Conservation (phyloP, 2,888 invertebrate genomes). For the Drosophila percnosoma region DNA sequence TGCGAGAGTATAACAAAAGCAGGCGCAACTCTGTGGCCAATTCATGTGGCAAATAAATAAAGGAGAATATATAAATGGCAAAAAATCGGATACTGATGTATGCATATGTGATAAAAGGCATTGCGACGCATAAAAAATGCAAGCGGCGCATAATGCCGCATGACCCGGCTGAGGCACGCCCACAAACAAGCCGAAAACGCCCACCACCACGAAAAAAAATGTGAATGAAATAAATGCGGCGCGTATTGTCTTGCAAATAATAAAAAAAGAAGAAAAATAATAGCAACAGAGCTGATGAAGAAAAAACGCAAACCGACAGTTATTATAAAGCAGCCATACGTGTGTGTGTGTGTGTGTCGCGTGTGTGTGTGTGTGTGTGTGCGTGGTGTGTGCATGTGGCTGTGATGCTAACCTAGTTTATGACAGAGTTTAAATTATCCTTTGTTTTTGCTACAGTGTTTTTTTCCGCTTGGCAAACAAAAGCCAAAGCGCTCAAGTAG, state of each 20-base stretch:
- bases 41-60: constrained; percentile 60
- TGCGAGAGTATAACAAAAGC: constrained; percentile 33
- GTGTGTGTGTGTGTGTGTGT: constrained; percentile 5
- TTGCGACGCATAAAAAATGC: constrained; percentile 71
- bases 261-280: constrained; percentile 37
- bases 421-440: constrained; percentile 79
- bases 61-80: constrained; percentile 35
- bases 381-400: constrained; percentile 38
- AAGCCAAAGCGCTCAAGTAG: constrained; percentile 62
- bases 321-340: constrained; percentile 67
- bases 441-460: constrained; percentile 73
- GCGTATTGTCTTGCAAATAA: constrained; percentile 52
- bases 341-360: constrained; percentile 8
- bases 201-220: constrained; percentile 16
- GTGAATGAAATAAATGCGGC: constrained; percentile 59
- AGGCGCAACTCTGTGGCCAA: constrained; percentile 54
- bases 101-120: constrained; percentile 77
- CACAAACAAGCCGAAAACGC: constrained; percentile 19
- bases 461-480: constrained; percentile 69
- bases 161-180: constrained; percentile 65
- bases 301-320: constrained; percentile 78
- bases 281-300: constrained; percentile 64
- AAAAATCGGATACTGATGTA: constrained; percentile 57
- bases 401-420: constrained; percentile 76
- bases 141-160: constrained; percentile 71